Percentiles rank a stretch among this genome's conserved stretches.
Evolutionary conservation across 2,888 invertebrate species (phyloP).

Genomic region (Ichneumon xanthorius): DNA sequence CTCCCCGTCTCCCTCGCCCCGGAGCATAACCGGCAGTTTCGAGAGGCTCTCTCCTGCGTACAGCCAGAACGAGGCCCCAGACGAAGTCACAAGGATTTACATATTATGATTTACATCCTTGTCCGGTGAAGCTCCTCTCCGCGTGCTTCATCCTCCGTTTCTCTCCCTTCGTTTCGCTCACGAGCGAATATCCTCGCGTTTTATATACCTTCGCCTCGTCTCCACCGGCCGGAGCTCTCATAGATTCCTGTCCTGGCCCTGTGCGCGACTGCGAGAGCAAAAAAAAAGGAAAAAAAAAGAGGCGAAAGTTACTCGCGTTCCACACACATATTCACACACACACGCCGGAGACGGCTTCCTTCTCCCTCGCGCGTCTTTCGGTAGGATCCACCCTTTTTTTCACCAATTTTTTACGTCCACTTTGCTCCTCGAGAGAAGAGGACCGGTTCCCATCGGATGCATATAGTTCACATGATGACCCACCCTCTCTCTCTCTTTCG

Average conservation of each 20-base stretch:
- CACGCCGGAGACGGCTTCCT: constrained; percentile 29
- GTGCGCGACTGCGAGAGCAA: constrained; percentile 33
- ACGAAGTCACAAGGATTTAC: constrained; percentile 83
- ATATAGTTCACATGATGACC: constrained; percentile 44
- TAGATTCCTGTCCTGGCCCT: constrained; percentile 38
- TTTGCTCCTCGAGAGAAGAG: constrained; percentile 41
- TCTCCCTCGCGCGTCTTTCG: constrained; percentile 39
- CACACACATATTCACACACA: background rate
- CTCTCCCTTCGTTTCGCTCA: constrained; percentile 42
- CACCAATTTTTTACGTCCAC: constrained; percentile 58
- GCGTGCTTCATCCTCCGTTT: constrained; percentile 63
- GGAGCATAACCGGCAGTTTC: constrained; percentile 43
- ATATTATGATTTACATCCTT: constrained; percentile 84
- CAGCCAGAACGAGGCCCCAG: constrained; percentile 66
- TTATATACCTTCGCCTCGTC: constrained; percentile 11
- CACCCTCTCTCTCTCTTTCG: constrained; percentile 33
- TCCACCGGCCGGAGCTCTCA: constrained; percentile 17
- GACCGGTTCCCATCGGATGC: constrained; percentile 47
- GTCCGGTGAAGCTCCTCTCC: constrained; percentile 74
- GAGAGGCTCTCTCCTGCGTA: constrained; percentile 34
- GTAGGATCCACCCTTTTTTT: constrained; percentile 51
- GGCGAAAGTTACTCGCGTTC: constrained; percentile 40
- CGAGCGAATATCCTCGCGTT: constrained; percentile 34
- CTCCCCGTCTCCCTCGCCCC: constrained; percentile 3
- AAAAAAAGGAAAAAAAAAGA: background rate